Evolutionary conservation across 1,140 invertebrate genomes (phyloP), one percentile per base, ranked within the genome.

Genomic region (Caerostris extrusa): DNA sequence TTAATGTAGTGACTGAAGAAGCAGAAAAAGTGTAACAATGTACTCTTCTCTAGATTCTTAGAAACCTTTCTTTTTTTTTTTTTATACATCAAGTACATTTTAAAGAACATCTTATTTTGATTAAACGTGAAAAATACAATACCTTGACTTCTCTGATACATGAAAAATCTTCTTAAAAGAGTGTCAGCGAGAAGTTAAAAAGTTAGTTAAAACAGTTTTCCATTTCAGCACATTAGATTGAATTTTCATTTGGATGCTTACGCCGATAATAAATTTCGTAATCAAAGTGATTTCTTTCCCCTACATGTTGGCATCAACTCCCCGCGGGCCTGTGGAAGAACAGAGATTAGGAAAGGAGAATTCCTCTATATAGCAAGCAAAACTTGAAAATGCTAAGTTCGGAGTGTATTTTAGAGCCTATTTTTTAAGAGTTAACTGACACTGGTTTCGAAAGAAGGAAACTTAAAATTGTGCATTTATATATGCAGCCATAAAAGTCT

Each of bases 361-460:
- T 34, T n/a, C n/a, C 34, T 34, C 0, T 34, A 34, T 34, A 34
- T 34, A 34, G 34, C 8, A 34, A 8, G 7, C 34, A 34, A 77
- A 53, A 14, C 71, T n/a, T 77, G 71, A 14, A 77, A 77, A 77
- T 53, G 71, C 71, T 12, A 77, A 77, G 71, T 77, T 77, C 12
- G 34, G 50, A 77, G 71, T 12, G 71, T 5, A 12, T 77, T 77
- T 77, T 77, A 77, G 53, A 77, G 71, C 8, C 71, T 4, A 77
- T 77, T 53, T n/a, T 34, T 12, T 53, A 53, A 50, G 71, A 34
- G 50, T 77, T 77, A 77, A 77, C 19, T 12, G 71, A 77, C 71
- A 77, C 71, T 12, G 34, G 34, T 77, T 77, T 77, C 53, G 71
- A 77, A 77, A 77, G 71, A 77, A 77, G 53, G 53, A 77, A 77